phyloP scores from a whole-genome alignment of 2,888 invertebrate genomes.

The Rhimphoctona megacephalus region DNA sequence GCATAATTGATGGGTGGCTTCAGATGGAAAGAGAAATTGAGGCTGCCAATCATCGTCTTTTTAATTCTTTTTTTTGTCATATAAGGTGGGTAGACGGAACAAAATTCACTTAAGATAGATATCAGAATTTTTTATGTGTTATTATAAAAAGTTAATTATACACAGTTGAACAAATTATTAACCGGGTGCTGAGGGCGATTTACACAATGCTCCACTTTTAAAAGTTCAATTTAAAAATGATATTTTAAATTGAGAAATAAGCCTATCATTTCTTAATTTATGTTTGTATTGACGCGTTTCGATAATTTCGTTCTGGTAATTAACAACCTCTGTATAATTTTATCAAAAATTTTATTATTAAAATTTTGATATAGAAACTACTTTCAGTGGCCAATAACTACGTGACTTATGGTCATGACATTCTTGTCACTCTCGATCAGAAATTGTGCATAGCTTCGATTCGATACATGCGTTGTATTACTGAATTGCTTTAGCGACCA shows the following conservation, averaged over 20 bases:
- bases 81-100: background rate
- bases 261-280: background rate
- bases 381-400: background rate
- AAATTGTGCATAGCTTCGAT: constrained; percentile 28
- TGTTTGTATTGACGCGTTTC: background rate
- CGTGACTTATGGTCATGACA: background rate
- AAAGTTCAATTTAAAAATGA: background rate
- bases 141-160: background rate
- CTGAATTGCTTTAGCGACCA: constrained; percentile 28
- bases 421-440: constrained; percentile 49
- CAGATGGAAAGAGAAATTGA: background rate
- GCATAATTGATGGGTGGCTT: constrained; percentile 3
- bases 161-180: background rate
- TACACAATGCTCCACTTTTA: background rate
- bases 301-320: background rate
- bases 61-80: background rate
- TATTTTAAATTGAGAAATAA: background rate
- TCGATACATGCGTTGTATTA: constrained; percentile 34
- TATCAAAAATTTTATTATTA: background rate
- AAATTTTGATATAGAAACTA: background rate
- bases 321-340: background rate
- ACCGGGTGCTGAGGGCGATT: background rate
- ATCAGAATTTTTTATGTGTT: background rate
- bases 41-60: constrained; percentile 13
- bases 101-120: background rate